phyloP scores from a whole-genome alignment of 2,888 invertebrate genomes.

The Melikaiella ostensackeni region DNA sequence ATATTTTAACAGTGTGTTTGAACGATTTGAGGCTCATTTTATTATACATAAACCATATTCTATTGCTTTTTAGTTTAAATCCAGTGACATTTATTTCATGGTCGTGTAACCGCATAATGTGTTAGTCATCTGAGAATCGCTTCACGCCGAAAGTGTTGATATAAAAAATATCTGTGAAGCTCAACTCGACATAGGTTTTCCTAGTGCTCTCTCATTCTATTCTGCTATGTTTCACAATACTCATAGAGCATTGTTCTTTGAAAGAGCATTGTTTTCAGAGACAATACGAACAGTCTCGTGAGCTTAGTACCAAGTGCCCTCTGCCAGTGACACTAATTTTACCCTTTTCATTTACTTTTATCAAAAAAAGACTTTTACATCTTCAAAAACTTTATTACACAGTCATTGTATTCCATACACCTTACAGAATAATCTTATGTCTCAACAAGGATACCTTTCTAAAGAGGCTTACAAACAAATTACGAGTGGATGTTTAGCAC shows the following conservation, averaged over 20 bases:
- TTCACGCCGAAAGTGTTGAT: constrained; percentile 5
- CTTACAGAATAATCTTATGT: background rate
- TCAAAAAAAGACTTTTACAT: background rate
- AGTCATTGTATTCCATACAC: background rate
- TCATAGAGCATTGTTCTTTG: constrained; percentile 54
- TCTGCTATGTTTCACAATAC: constrained; percentile 51
- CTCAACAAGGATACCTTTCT: background rate
- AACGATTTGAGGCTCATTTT: background rate
- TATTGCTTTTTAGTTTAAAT: background rate
- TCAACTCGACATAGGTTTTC: constrained; percentile 7
- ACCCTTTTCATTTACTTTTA: background rate
- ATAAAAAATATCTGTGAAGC: background rate
- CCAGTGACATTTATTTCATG: background rate
- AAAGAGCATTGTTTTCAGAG: constrained; percentile 61
- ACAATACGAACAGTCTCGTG: constrained; percentile 57
- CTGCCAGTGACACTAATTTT: constrained; percentile 4
- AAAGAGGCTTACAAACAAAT: no score
- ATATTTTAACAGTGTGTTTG: background rate
- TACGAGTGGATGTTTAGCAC: no score
- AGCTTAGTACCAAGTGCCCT: background rate
- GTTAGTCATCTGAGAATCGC: background rate
- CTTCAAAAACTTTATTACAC: background rate
- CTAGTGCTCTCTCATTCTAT: background rate
- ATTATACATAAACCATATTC: background rate
- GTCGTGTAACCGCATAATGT: background rate